Conservation (phyloP, 2,888 invertebrate species). For the Drosophila anomelani region DNA sequence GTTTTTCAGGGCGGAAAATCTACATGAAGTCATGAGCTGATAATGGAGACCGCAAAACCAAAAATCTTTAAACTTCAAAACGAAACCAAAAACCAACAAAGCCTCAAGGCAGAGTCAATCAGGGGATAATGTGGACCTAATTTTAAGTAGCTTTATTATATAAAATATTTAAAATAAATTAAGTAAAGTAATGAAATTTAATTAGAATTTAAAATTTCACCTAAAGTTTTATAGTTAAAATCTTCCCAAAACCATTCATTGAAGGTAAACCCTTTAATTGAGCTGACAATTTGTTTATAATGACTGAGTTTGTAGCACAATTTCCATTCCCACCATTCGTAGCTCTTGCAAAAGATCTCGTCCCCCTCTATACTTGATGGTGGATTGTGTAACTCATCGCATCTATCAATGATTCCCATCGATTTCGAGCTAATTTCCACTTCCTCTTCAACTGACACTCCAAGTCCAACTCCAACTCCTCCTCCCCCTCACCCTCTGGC, state of each 20-base stretch:
- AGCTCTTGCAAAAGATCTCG: neutral
- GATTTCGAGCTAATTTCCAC: constrained; percentile 45
- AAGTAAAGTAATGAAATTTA: neutral
- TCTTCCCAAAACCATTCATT: neutral
- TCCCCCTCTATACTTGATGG: neutral
- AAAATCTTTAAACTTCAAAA: constrained; percentile 6
- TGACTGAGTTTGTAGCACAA: neutral
- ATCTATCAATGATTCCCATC: constrained; percentile 41
- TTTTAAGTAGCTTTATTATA: neutral
- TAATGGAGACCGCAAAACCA: constrained; percentile 15
- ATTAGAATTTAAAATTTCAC: neutral
- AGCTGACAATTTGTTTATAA: neutral
- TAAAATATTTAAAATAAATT: neutral
- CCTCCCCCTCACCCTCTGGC: neutral
- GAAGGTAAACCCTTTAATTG: neutral
- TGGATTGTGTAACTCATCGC: constrained; percentile 28
- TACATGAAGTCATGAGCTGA: constrained; percentile 19
- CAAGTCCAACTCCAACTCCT: neutral
- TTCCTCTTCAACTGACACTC: constrained; percentile 33
- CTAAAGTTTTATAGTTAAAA: neutral
- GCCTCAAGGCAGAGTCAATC: constrained; percentile 14
- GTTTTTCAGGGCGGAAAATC: constrained; percentile 24
- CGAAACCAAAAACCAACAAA: neutral
- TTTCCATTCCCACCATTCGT: constrained; percentile 26
- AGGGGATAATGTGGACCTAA: neutral